phyloP scores from a whole-genome alignment of 2,113 vertebrate species.

The Bubo scandiacus region DNA sequence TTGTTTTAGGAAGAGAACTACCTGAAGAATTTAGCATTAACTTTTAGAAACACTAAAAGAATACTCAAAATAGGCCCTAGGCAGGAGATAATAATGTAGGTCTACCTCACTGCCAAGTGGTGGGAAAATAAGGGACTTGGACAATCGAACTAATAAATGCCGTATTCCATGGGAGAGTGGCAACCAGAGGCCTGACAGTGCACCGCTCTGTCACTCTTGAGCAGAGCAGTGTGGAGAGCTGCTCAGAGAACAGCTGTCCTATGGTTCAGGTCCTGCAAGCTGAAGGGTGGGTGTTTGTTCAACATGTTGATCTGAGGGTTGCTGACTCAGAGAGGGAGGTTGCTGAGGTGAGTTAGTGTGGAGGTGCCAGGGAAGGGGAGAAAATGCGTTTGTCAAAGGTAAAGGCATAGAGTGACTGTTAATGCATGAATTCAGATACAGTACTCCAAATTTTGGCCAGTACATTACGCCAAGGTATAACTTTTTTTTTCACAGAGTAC shows the following conservation, averaged over 20 bases:
- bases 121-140: neutral
- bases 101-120: neutral
- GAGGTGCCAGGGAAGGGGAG: neutral
- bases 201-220: too few species aligned
- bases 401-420: neutral
- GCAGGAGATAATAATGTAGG: neutral
- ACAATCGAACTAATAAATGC: too few species aligned
- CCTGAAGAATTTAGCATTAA: neutral
- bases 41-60: neutral
- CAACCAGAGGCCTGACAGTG: neutral
- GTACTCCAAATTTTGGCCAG: neutral
- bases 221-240: neutral
- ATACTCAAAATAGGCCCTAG: neutral
- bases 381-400: neutral
- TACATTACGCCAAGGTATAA: neutral
- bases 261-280: rapidly evolving
- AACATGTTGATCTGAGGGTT: too few species aligned
- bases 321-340: neutral
- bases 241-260: neutral
- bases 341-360: neutral
- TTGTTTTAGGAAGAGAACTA: neutral
- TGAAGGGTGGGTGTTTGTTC: rapidly evolving
- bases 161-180: neutral
- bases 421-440: neutral
- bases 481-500: neutral